A percentile compares a stretch with the other conserved stretches of the same genome.
Conservation (phyloP, 2,888 invertebrate genomes). For the Ennomos fuscantarius region DNA sequence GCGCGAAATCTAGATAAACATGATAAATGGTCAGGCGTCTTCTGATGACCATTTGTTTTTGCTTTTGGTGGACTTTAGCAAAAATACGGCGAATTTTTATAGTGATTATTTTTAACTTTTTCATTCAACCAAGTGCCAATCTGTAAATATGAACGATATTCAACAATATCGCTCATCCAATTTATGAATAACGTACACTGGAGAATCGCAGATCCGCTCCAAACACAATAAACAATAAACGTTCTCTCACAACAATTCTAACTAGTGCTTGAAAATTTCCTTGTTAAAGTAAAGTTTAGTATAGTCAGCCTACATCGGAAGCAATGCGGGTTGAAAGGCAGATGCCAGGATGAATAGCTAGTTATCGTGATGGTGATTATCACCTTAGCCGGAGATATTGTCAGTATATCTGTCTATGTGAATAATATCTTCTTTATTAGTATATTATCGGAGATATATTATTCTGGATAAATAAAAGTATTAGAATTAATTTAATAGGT, state of each 20-base stretch:
- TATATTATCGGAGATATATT: too few relatives aligned
- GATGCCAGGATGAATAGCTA: constrained; percentile 45
- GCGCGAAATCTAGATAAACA: constrained; percentile 71
- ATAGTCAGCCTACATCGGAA: constrained; percentile 44
- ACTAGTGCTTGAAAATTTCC: constrained; percentile 4
- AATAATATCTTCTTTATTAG: constrained; percentile 9
- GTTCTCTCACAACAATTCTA: constrained; percentile 4
- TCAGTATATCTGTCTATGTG: constrained; percentile 30
- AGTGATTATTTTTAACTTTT: constrained; percentile 13
- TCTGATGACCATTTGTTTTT: constrained; percentile 59
- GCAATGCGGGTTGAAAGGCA: constrained; percentile 54
- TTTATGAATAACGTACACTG: constrained; percentile 28
- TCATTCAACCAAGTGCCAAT: too few relatives aligned
- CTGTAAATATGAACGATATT: too few relatives aligned
- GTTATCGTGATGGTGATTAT: constrained; percentile 48
- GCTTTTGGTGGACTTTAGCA: constrained; percentile 59
- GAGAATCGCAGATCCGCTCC: constrained; percentile 35
- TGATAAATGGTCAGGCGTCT: constrained; percentile 70
- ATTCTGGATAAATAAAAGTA: too few relatives aligned
- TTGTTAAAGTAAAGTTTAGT: constrained; percentile 6
- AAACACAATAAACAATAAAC: constrained; percentile 28
- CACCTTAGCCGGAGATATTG: constrained; percentile 41
- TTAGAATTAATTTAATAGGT: too few relatives aligned
- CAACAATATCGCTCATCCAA: constrained; percentile 29
- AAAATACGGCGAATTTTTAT: constrained; percentile 51